These are phyloP conservation scores for Didymodactylos carnosus DNA, from an alignment of 2,888 invertebrate genomes.

Conservation along the genomic window DNA sequence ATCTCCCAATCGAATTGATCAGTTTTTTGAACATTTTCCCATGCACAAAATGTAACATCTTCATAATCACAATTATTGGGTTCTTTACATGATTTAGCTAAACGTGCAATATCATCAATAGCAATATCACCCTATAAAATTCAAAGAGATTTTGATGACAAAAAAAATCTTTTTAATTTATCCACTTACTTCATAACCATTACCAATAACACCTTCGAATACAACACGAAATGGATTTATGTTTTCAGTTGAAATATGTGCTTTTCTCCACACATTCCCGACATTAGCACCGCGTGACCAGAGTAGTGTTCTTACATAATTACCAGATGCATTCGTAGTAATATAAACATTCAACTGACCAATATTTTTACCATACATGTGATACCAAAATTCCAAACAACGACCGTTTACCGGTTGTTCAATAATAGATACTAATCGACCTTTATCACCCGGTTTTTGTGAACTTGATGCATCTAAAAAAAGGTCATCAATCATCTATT, in stretches of 20 bases:
- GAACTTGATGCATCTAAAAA: conserved; percentile 15
- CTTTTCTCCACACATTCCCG: conserved; percentile 4
- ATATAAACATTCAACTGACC: conserved; percentile 3
- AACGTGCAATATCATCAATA: not conserved
- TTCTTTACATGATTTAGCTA: not conserved
- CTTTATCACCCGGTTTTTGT: conserved; percentile 20
- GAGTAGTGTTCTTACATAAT: not conserved
- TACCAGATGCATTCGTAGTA: not conserved
- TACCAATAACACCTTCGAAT: conserved; percentile 26
- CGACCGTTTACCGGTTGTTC: conserved; percentile 16
- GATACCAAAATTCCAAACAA: conserved; percentile 18
- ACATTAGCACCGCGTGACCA: conserved; percentile 6
- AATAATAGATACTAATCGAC: conserved; percentile 20
- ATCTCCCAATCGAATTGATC: not conserved
- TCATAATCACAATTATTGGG: conserved; percentile 11
- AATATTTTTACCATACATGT: conserved; percentile 15
- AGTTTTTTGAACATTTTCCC: not conserved
- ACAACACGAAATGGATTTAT: conserved; percentile 19
- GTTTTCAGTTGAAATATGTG: conserved; percentile 3
- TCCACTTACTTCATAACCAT: conserved; percentile 8
- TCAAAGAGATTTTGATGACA: not conserved
- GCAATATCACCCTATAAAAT: not conserved
- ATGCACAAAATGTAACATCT: not conserved
- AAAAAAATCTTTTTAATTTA: not conserved
- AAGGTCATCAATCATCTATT: not conserved